Percentiles rank a stretch among this genome's conserved stretches.
phyloP scores from a whole-genome alignment of 2,888 invertebrate genomes.

The Chrysolina haemoptera region DNA sequence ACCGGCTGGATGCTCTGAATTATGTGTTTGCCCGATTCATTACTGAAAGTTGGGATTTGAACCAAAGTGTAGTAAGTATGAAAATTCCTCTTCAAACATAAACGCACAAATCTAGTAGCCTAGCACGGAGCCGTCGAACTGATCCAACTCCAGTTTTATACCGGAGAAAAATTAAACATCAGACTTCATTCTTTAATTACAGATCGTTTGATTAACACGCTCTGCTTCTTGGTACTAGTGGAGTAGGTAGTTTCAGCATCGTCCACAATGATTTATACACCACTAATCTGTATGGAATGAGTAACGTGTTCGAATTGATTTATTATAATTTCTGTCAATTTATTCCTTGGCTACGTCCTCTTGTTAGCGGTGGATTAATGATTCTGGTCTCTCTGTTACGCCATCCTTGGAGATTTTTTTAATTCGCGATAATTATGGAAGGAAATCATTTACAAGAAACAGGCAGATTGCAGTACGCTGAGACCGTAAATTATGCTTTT shows the following conservation, averaged over 20 bases:
- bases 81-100: too few species aligned
- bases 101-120: background rate
- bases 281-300: conserved; percentile 12
- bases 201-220: conserved; percentile 7
- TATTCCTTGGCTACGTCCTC: background rate
- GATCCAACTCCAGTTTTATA: background rate
- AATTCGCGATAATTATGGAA: background rate
- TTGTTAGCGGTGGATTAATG: conserved; percentile 9
- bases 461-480: too few species aligned
- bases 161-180: background rate
- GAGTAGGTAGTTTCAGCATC: conserved; percentile 11
- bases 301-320: conserved; percentile 17
- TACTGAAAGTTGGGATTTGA: too few species aligned
- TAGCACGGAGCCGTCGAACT: background rate
- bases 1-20: too few species aligned
- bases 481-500: too few species aligned
- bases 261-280: conserved; percentile 9
- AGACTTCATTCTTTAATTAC: background rate
- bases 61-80: too few species aligned
- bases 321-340: conserved; percentile 23
- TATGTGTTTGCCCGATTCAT: too few species aligned
- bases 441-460: too few species aligned
- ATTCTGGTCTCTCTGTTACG: conserved; percentile 9
- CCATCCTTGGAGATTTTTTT: background rate
- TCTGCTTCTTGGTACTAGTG: conserved; percentile 12